These are phyloP conservation scores for Drosophila testacea DNA, from an alignment of 2,888 invertebrate species.

Conservation along the genomic window DNA sequence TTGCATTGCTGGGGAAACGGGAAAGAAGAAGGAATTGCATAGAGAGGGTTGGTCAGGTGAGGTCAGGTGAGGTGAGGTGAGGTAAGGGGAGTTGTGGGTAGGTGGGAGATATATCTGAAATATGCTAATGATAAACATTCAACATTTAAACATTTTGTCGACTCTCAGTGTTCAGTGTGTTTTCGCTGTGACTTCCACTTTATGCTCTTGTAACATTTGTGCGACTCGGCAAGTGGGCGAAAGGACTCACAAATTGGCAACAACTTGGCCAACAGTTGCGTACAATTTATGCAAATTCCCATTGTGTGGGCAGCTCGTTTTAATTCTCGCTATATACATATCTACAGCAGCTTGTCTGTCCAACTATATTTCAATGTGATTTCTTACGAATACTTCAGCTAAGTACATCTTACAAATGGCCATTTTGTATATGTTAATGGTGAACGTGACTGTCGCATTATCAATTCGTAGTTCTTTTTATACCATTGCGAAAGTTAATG, in stretches of 20 bases:
- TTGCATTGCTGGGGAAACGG: conserved; percentile 8
- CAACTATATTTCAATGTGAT: background rate
- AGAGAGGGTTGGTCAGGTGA: too few species aligned
- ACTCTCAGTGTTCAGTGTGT: conserved; percentile 6
- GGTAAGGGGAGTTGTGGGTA: background rate
- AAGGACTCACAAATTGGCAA: conserved; percentile 43
- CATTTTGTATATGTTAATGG: too few species aligned
- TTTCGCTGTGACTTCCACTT: conserved; percentile 9
- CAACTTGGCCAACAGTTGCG: conserved; percentile 25
- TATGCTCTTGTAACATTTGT: background rate
- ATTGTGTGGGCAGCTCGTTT: conserved; percentile 24
- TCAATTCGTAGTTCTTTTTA: too few species aligned
- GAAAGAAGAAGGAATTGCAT: background rate
- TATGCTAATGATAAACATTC: conserved; percentile 64
- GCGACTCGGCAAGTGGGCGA: conserved; percentile 34
- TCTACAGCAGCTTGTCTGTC: conserved; percentile 1
- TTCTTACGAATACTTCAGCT: background rate
- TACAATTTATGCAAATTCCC: conserved; percentile 46
- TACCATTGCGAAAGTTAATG: too few species aligned
- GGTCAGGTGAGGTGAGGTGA: too few species aligned
- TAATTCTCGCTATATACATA: conserved; percentile 4
- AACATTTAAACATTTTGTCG: conserved; percentile 35
- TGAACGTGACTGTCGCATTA: too few species aligned
- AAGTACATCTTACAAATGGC: background rate
- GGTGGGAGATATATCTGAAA: conserved; percentile 30